A percentile compares a stretch with the other conserved stretches of the same genome.
Conservation (phyloP, 1,140 invertebrate genomes). For the Tetragonula clypearis region DNA sequence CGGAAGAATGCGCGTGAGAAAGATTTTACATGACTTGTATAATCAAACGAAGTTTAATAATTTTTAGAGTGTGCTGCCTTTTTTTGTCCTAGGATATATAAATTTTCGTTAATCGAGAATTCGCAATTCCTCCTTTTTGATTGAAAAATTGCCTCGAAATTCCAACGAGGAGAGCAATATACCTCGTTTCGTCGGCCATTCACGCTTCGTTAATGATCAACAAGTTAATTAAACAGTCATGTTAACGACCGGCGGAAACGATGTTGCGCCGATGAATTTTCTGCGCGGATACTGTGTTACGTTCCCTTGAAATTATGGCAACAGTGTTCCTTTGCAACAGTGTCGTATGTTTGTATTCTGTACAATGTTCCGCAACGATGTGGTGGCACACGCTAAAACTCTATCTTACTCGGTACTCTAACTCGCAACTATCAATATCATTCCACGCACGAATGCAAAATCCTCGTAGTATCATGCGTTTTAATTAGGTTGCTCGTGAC, state of each 20-base stretch:
- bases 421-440: neutral
- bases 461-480: conserved; percentile 33
- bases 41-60: no score
- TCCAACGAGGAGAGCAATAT: neutral
- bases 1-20: no score
- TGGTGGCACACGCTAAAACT: neutral
- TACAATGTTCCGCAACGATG: neutral
- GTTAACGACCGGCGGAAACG: neutral
- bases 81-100: no score
- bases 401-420: neutral
- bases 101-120: neutral
- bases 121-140: neutral
- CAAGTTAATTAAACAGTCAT: neutral
- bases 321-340: neutral
- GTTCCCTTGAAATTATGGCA: neutral
- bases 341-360: no score
- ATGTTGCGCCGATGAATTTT: neutral
- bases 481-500: neutral
- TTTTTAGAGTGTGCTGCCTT: no score
- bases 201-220: neutral
- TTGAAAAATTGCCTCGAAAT: neutral
- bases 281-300: neutral
- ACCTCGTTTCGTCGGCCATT: no score
- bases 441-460: neutral
- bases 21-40: no score